These are phyloP conservation scores for Diachrysia chrysitis DNA, from an alignment of 2,888 invertebrate genomes.

Conservation along the genomic window DNA sequence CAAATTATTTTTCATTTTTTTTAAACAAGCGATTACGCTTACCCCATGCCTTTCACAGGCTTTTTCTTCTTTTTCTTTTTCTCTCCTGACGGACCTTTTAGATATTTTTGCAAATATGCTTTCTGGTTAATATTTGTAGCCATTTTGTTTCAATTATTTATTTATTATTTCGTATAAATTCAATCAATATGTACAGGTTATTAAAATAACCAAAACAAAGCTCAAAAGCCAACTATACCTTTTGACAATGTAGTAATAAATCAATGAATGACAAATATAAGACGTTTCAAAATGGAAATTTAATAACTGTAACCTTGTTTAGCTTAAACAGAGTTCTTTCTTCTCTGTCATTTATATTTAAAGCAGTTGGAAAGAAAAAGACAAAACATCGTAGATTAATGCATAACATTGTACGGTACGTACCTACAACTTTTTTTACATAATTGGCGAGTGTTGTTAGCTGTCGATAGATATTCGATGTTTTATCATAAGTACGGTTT, in stretches of 20 bases:
- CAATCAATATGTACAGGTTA: neutral
- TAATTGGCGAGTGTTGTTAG: neutral
- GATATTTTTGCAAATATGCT: conserved; percentile 94
- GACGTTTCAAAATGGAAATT: neutral
- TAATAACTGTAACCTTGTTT: neutral
- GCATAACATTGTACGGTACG: too few relatives aligned
- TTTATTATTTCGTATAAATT: neutral
- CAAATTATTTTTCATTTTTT: neutral
- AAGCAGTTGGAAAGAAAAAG: too few relatives aligned
- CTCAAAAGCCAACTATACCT: neutral
- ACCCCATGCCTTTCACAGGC: conserved; percentile 81
- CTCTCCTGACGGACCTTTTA: conserved; percentile 90
- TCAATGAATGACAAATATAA: too few relatives aligned
- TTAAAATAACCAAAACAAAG: neutral
- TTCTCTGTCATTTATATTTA: neutral
- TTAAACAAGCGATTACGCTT: conserved; percentile 33
- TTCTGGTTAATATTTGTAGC: conserved; percentile 91
- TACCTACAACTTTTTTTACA: neutral
- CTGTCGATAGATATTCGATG: neutral
- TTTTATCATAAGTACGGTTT: neutral
- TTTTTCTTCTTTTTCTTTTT: conserved; percentile 92
- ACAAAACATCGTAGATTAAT: too few relatives aligned
- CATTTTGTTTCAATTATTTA: conserved; percentile 67
- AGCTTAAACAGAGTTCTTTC: neutral
- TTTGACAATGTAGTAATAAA: neutral